Evolutionary conservation across 2,797 vertebrate genomes (phyloP).

Genomic region (Mormyrus hasselquistii): DNA sequence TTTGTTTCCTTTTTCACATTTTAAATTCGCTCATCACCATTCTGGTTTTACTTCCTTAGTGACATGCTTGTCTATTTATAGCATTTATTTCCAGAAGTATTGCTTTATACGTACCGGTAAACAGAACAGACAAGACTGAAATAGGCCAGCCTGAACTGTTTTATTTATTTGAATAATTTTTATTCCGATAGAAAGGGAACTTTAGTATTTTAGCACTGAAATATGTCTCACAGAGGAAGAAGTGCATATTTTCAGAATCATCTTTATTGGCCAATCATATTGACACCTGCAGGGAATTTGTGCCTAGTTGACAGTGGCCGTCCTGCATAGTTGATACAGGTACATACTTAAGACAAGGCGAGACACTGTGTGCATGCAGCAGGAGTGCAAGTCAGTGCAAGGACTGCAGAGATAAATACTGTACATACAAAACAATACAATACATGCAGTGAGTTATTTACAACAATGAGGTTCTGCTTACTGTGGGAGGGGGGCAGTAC

Average conservation of each 20-base stretch:
- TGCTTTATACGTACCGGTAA: not conserved
- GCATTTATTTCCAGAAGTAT: not conserved
- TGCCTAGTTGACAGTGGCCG: not conserved
- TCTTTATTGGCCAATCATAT: not conserved
- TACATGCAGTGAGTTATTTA: not conserved
- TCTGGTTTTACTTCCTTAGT: slow-evolving; percentile 9
- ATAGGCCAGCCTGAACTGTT: not conserved
- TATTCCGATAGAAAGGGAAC: not conserved
- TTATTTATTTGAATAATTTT: not conserved
- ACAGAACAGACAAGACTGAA: not conserved
- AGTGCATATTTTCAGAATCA: not conserved
- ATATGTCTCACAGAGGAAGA: not conserved
- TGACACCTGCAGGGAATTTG: not conserved
- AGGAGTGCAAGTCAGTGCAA: not conserved
- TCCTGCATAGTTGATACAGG: not conserved
- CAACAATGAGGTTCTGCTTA: not conserved
- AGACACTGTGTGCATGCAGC: not conserved
- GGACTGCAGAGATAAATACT: not conserved
- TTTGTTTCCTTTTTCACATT: not conserved
- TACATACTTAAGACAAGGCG: not conserved
- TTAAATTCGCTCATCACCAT: not conserved
- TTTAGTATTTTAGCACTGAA: not conserved
- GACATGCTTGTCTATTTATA: not conserved
- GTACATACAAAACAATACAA: not conserved
- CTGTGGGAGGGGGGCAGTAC: not conserved